phyloP scores from a whole-genome alignment of 2,888 invertebrate genomes.

The Papilio demoleus region DNA sequence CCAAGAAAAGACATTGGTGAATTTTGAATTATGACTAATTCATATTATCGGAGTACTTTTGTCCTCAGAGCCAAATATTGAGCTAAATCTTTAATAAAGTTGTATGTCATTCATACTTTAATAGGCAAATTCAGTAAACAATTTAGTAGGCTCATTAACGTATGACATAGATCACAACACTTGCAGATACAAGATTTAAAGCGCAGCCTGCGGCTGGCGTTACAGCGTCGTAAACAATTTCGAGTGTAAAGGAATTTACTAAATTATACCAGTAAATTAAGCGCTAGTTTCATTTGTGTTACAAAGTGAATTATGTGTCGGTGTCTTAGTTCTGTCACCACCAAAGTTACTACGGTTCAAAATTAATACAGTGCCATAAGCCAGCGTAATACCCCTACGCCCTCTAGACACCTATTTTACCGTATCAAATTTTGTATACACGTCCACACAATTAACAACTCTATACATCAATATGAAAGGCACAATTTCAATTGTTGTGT shows the following conservation, averaged over 20 bases:
- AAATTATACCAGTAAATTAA: constrained; percentile 83
- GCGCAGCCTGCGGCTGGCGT: constrained; percentile 49
- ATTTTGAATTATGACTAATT: too few relatives aligned
- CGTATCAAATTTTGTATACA: constrained; percentile 74
- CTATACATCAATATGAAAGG: constrained; percentile 48
- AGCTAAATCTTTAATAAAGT: too few relatives aligned
- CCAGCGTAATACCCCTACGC: constrained; percentile 75
- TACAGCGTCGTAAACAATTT: constrained; percentile 54
- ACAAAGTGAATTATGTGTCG: constrained; percentile 81
- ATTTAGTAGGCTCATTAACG: not conserved
- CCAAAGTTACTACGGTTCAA: constrained; percentile 83
- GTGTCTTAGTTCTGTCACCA: constrained; percentile 84
- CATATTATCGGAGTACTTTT: too few relatives aligned
- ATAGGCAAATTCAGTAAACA: too few relatives aligned
- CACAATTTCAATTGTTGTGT: constrained; percentile 42
- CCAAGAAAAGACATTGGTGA: too few relatives aligned
- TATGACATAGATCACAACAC: constrained; percentile 45
- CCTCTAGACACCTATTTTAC: constrained; percentile 72
- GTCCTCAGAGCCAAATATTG: too few relatives aligned
- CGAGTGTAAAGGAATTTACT: constrained; percentile 77
- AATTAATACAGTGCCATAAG: constrained; percentile 84
- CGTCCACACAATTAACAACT: constrained; percentile 50
- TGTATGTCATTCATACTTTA: too few relatives aligned
- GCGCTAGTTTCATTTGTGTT: constrained; percentile 82
- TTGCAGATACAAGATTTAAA: constrained; percentile 49